Percentiles rank a stretch among this genome's conserved stretches.
These are phyloP conservation scores for Empidonax alnorum DNA, from an alignment of 2,113 vertebrate species.

Conservation along the genomic window DNA sequence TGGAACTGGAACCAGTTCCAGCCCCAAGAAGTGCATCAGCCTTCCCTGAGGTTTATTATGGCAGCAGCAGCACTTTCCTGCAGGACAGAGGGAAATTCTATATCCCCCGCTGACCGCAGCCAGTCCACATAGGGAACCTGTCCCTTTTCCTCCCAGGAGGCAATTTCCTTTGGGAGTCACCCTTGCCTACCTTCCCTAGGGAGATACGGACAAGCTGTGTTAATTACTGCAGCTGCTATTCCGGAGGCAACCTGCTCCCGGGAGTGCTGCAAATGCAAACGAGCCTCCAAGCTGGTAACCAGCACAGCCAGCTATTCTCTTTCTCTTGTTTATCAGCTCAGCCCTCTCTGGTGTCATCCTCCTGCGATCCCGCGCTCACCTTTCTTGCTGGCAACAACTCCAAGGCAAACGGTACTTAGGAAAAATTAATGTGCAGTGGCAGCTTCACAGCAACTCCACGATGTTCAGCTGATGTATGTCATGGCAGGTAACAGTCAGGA, in stretches of 20 bases:
- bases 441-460: neutral
- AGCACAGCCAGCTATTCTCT: neutral
- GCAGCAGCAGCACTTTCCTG: neutral
- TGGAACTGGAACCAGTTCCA: neutral
- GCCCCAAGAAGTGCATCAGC: neutral
- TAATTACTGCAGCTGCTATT: constrained; percentile 15
- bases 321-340: neutral
- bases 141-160: neutral
- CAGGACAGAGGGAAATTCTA: neutral
- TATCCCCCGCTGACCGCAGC: neutral
- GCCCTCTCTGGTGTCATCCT: constrained; percentile 1
- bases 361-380: neutral
- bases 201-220: neutral
- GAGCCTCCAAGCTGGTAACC: neutral
- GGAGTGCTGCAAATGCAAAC: neutral
- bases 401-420: neutral
- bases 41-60: neutral
- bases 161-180: neutral
- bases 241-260: neutral
- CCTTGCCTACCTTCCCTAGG: neutral
- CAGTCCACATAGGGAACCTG: neutral
- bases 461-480: neutral
- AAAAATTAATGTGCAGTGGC: neutral
- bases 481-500: neutral
- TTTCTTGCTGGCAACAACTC: neutral